phyloP scores from a whole-genome alignment of 1,140 invertebrate genomes.

The Ooceraea biroi region DNA sequence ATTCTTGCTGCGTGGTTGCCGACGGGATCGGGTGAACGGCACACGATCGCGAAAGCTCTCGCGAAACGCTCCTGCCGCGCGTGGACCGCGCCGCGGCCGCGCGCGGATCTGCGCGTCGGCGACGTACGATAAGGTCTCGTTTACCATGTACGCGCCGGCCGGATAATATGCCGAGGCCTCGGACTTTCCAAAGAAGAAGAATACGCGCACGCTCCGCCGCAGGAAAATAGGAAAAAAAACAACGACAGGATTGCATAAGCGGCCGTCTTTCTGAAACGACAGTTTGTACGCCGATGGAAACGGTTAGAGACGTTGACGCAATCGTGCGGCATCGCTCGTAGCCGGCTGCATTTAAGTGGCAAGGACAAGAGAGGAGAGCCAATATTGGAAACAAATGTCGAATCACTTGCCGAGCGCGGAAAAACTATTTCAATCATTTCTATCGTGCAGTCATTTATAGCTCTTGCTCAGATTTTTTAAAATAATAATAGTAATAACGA shows the following conservation, averaged over 20 bases:
- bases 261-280: constrained; percentile 69
- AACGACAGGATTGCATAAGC: constrained; percentile 60
- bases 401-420: neutral
- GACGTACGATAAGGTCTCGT: constrained; percentile 61
- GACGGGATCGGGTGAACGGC: constrained; percentile 42
- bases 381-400: constrained; percentile 2
- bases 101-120: constrained; percentile 46
- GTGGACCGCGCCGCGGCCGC: constrained; percentile 50
- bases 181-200: constrained; percentile 76
- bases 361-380: constrained; percentile 30
- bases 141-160: constrained; percentile 66
- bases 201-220: constrained; percentile 51
- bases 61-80: constrained; percentile 43
- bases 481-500: too few relatives aligned
- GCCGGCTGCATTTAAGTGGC: constrained; percentile 7
- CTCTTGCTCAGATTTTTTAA: too few relatives aligned
- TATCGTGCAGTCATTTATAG: too few relatives aligned
- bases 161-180: constrained; percentile 63
- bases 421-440: neutral
- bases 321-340: constrained; percentile 44
- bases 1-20: neutral
- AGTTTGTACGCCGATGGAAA: constrained; percentile 51
- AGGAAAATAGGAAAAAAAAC: constrained; percentile 55
- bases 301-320: constrained; percentile 56
- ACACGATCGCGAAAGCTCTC: constrained; percentile 46